Conservation (phyloP, 2,888 invertebrate species). For the Erannis defoliaria region DNA sequence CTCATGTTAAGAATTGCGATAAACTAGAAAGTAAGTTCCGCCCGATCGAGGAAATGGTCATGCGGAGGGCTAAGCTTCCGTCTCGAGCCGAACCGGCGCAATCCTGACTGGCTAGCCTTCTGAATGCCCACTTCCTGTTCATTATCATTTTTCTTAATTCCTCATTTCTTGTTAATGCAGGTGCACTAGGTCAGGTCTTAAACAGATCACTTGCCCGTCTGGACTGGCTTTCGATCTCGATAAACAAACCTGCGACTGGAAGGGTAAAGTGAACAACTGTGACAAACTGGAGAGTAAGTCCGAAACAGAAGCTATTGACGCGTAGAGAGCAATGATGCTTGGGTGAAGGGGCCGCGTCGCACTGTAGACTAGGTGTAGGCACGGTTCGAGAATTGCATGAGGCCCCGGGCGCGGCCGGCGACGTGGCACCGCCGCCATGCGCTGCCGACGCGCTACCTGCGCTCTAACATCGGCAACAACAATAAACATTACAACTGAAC, state of each 20-base stretch:
- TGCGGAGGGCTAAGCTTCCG: conserved; percentile 79
- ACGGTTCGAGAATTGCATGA: conserved; percentile 71
- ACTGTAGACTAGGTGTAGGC: conserved; percentile 77
- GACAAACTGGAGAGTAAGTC: conserved; percentile 98
- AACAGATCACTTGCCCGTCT: conserved; percentile 98
- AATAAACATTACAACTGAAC: conserved; percentile 41
- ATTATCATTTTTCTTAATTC: conserved; percentile 74
- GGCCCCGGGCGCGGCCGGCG: conserved; percentile 68
- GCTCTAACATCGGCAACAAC: conserved; percentile 65
- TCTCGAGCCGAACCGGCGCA: conserved; percentile 54
- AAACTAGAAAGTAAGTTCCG: conserved; percentile 95
- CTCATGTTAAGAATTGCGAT: conserved; percentile 98
- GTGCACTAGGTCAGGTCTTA: conserved; percentile 98
- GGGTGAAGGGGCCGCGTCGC: conserved; percentile 85
- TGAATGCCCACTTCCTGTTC: conserved; percentile 76
- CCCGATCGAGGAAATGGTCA: conserved; percentile 73
- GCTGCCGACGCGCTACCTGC: conserved; percentile 64
- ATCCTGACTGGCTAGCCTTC: conserved; percentile 69
- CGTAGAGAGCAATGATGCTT: conserved; percentile 83
- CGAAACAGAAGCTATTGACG: conserved; percentile 80
- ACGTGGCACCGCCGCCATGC: conserved; percentile 47
- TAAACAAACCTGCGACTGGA: conserved; percentile 99
- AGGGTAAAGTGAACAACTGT: conserved; percentile 98
- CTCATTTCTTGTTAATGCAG: conserved; percentile 88
- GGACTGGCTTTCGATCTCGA: conserved; percentile 99